These are phyloP conservation scores for Pyrochroa serraticornis DNA, from an alignment of 2,888 invertebrate genomes.

Conservation along the genomic window DNA sequence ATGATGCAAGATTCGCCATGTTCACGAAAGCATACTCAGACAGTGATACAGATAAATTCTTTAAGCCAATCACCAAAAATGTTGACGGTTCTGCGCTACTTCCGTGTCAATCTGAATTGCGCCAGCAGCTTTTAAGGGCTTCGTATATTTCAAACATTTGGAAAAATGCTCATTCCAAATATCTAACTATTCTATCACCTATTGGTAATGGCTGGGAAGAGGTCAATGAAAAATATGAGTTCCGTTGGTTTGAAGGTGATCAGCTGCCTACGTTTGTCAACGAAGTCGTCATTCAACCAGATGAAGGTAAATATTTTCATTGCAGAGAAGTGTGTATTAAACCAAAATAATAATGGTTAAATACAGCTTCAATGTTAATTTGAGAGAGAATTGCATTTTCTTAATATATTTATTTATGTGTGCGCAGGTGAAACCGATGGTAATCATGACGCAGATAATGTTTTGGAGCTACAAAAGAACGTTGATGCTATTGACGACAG, in stretches of 20 bases:
- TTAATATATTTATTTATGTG: no score
- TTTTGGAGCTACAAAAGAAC: no score
- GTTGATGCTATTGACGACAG: no score
- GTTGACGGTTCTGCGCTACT: slow-evolving; percentile 32
- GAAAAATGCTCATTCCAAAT: slow-evolving; percentile 19
- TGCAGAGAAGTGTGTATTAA: no score
- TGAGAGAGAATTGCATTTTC: no score
- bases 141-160: slow-evolving; percentile 36
- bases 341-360: no score
- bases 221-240: background rate
- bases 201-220: background rate
- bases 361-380: no score
- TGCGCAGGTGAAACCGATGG: no score
- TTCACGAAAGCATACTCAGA: slow-evolving; percentile 23
- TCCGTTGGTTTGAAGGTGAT: background rate
- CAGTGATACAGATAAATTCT: background rate
- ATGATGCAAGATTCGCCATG: slow-evolving; percentile 31
- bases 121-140: slow-evolving; percentile 34
- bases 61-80: slow-evolving; percentile 7
- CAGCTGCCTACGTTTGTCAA: background rate
- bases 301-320: no score
- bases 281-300: background rate
- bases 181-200: background rate
- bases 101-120: slow-evolving; percentile 38
- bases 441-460: no score